These are phyloP conservation scores for Cirrhinus mrigala DNA, from an alignment of 2,797 vertebrate genomes.

Conservation along the genomic window DNA sequence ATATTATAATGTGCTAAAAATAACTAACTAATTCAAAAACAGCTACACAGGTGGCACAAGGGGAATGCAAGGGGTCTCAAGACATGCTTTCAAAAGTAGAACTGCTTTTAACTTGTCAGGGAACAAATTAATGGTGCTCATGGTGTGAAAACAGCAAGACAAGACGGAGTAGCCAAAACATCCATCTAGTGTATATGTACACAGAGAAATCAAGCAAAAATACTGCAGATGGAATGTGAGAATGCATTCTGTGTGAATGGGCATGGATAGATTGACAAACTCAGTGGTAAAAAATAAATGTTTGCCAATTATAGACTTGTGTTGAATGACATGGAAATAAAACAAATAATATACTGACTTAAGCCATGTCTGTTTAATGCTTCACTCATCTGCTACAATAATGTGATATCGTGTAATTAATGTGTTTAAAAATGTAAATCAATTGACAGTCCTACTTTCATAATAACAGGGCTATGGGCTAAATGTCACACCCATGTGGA, in stretches of 20 bases:
- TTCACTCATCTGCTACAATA: too few species aligned
- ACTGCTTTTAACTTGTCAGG: neutral
- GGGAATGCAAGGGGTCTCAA: neutral
- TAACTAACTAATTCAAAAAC: neutral
- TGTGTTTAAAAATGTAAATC: neutral
- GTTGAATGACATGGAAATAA: neutral
- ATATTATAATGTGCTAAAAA: neutral
- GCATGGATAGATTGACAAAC: neutral
- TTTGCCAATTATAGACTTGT: neutral
- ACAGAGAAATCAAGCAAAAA: neutral
- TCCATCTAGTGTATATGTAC: neutral
- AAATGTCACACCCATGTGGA: too few species aligned
- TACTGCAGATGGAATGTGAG: neutral
- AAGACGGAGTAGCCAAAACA: neutral
- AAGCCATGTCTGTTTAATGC: too few species aligned
- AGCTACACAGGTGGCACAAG: too few species aligned
- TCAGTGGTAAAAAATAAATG: neutral
- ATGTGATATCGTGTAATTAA: neutral
- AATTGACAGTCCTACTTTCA: neutral
- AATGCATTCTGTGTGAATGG: neutral
- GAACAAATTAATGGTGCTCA: neutral
- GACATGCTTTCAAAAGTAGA: neutral
- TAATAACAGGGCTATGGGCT: neutral
- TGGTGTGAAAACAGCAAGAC: neutral
- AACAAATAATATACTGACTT: neutral